Evolutionary conservation across 2,888 invertebrate genomes (phyloP).

Genomic region (Lamproptera curius): DNA sequence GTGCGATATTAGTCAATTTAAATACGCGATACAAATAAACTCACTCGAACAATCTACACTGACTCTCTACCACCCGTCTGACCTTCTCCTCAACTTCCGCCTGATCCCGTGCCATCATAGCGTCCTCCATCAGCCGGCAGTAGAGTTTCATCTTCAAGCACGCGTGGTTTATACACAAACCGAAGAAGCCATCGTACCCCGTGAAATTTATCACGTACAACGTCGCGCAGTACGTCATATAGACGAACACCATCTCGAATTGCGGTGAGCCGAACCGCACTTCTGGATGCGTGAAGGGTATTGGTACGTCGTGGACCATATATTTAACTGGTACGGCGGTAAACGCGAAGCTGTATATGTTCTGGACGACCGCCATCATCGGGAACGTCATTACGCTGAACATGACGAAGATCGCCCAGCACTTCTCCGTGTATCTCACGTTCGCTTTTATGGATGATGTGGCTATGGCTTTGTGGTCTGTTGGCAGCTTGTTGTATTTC

Average conservation of each 20-base stretch:
- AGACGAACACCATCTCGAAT: slow-evolving; percentile 43
- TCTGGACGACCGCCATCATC: slow-evolving; percentile 35
- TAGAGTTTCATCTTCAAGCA: slow-evolving; percentile 51
- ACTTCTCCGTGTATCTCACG: slow-evolving; percentile 37
- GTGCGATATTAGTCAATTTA: too few relatives aligned
- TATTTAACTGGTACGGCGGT: slow-evolving; percentile 34
- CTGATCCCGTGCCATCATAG: slow-evolving; percentile 24
- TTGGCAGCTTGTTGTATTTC: slow-evolving; percentile 29
- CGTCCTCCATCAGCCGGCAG: slow-evolving; percentile 43
- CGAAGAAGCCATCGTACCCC: slow-evolving; percentile 54
- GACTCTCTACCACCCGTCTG: slow-evolving; percentile 41
- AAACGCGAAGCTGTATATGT: slow-evolving; percentile 35
- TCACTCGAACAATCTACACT: slow-evolving; percentile 42
- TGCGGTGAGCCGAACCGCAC: slow-evolving; percentile 40
- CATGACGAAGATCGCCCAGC: slow-evolving; percentile 37
- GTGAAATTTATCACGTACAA: slow-evolving; percentile 41
- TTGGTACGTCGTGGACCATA: slow-evolving; percentile 51
- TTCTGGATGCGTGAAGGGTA: slow-evolving; percentile 36
- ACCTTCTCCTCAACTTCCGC: slow-evolving; percentile 27
- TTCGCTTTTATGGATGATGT: slow-evolving; percentile 29
- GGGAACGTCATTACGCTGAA: slow-evolving; percentile 41
- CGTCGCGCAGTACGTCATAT: slow-evolving; percentile 33
- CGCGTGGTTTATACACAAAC: slow-evolving; percentile 47
- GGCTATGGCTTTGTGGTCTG: slow-evolving; percentile 29
- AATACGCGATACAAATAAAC: too few relatives aligned